Conservation (phyloP, 2,113 vertebrate genomes). For the Taxidea taxus region DNA sequence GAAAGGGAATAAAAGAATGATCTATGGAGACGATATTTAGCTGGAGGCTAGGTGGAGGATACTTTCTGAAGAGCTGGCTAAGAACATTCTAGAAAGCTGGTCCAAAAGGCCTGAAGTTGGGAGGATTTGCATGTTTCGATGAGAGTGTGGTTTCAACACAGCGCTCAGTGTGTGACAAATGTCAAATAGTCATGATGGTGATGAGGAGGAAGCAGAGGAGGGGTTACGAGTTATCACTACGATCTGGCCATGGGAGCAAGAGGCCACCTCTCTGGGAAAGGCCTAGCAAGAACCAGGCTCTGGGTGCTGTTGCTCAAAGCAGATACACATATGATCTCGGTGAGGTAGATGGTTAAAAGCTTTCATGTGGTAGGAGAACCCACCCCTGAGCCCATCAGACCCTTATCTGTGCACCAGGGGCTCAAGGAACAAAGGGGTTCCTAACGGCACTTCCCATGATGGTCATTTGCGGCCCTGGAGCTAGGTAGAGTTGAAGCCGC, state of each 20-base stretch:
- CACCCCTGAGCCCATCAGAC: neutral
- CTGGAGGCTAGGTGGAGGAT: neutral
- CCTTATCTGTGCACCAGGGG: neutral
- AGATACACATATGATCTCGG: neutral
- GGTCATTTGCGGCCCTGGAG: neutral
- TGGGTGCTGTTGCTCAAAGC: neutral
- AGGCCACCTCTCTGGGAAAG: neutral
- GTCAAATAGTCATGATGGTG: neutral
- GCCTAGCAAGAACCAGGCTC: neutral
- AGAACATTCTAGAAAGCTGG: neutral
- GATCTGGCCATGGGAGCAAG: neutral
- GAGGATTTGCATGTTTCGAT: neutral
- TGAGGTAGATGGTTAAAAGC: neutral
- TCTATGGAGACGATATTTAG: neutral
- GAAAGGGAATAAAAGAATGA: neutral
- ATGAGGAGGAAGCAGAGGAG: too few species aligned
- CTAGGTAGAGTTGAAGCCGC: neutral
- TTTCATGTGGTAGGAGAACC: neutral
- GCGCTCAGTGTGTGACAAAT: neutral
- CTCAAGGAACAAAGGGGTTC: neutral
- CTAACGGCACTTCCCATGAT: rapidly evolving
- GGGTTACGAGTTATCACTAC: neutral
- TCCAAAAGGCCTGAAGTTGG: neutral
- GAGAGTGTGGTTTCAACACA: neutral
- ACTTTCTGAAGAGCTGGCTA: neutral